phyloP scores from a whole-genome alignment of 2,113 vertebrate species.

The Melanerpes formicivorus region DNA sequence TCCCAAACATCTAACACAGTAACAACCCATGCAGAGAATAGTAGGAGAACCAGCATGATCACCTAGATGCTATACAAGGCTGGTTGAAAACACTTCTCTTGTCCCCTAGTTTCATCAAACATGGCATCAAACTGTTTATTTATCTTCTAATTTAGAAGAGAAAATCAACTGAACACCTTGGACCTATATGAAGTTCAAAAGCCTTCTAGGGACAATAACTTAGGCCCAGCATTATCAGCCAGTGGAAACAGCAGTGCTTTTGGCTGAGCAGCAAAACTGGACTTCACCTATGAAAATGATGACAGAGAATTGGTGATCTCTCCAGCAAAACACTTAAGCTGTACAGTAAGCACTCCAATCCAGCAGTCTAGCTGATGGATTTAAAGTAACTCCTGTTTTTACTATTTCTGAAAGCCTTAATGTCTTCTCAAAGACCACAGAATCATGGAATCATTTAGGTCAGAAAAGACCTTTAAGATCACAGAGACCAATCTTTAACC shows the following conservation, averaged over 20 bases:
- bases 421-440: background rate
- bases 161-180: background rate
- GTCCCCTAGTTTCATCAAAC: background rate
- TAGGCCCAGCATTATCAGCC: background rate
- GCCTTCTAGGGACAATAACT: background rate
- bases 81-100: background rate
- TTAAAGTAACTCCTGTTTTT: background rate
- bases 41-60: background rate
- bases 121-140: background rate
- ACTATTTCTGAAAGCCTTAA: background rate
- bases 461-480: no score
- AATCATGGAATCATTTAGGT: no score
- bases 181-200: background rate
- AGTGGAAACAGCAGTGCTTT: background rate
- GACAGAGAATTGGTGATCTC: background rate
- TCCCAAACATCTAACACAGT: accelerated
- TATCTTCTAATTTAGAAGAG: background rate
- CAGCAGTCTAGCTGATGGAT: background rate
- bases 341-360: background rate
- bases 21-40: accelerated
- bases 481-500: no score
- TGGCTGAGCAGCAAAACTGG: background rate
- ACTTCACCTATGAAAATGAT: background rate
- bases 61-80: background rate
- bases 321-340: background rate